A percentile compares a stretch with the other conserved stretches of the same genome.
Conservation (phyloP, 1,140 invertebrate genomes). For the Drosophila willistoni region DNA sequence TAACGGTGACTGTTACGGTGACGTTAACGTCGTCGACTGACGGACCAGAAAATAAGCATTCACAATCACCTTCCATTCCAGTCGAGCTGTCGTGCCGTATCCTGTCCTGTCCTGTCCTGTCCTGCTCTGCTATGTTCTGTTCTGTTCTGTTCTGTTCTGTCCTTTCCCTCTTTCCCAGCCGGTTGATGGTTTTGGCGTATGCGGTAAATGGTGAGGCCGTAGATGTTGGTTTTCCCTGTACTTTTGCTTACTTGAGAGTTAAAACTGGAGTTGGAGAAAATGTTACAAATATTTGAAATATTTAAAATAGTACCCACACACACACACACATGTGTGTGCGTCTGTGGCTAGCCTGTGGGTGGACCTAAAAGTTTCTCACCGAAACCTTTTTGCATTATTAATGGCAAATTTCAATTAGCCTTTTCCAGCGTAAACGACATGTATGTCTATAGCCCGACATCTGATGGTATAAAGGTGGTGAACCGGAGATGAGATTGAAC, state of each 20-base stretch:
- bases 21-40: conserved; percentile 67
- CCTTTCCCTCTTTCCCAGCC: not conserved
- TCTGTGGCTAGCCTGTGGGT: conserved; percentile 32
- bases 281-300: conserved; percentile 81
- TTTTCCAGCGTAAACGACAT: conserved; percentile 54
- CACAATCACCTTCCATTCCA: conserved; percentile 40
- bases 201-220: conserved; percentile 71
- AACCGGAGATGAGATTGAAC: conserved; percentile 15
- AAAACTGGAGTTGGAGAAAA: conserved; percentile 58
- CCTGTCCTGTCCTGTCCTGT: conserved; percentile 16
- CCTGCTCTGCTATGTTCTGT: not conserved
- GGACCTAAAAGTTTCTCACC: conserved; percentile 73
- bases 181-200: conserved; percentile 74
- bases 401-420: conserved; percentile 79
- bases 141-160: not conserved
- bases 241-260: conserved; percentile 53
- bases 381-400: conserved; percentile 80
- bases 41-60: conserved; percentile 80
- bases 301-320: conserved; percentile 75
- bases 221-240: conserved; percentile 42
- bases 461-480: conserved; percentile 27
- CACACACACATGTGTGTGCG: conserved; percentile 19
- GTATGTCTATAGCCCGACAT: no score
- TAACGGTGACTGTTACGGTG: conserved; percentile 64
- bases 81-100: not conserved